Conservation (phyloP, 2,113 vertebrate genomes). For the Corynorhinus townsendii region DNA sequence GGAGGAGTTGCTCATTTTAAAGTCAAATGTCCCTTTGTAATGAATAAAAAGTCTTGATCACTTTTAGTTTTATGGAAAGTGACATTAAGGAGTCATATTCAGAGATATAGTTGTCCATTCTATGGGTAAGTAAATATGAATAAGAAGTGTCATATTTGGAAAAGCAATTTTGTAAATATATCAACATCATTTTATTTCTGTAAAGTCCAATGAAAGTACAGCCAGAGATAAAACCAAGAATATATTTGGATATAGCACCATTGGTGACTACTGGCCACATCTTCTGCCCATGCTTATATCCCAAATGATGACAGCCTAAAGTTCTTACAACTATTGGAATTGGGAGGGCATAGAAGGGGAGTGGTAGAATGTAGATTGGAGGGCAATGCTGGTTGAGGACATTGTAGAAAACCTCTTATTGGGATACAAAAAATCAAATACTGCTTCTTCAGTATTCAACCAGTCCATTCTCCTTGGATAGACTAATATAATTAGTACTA, state of each 20-base stretch:
- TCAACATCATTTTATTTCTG: background rate
- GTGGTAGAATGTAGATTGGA: background rate
- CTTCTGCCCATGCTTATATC: background rate
- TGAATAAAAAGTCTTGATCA: background rate
- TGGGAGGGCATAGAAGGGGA: background rate
- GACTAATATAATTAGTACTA: background rate
- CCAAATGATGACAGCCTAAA: background rate
- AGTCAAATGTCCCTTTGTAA: background rate
- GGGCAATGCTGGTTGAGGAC: background rate
- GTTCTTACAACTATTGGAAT: background rate
- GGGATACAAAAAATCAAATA: background rate
- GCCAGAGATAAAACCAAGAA: background rate
- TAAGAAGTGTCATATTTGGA: background rate
- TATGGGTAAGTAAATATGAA: background rate
- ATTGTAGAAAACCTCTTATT: background rate
- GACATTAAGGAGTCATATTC: background rate
- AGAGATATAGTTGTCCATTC: background rate
- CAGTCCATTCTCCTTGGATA: background rate
- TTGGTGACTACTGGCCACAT: background rate
- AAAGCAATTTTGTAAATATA: background rate
- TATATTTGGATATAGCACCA: background rate
- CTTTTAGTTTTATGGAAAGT: background rate
- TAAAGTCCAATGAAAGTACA: background rate
- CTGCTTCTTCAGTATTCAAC: background rate
- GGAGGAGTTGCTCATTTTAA: background rate